phyloP scores from a whole-genome alignment of 1,140 invertebrate genomes.

The Chlorops oryzae region DNA sequence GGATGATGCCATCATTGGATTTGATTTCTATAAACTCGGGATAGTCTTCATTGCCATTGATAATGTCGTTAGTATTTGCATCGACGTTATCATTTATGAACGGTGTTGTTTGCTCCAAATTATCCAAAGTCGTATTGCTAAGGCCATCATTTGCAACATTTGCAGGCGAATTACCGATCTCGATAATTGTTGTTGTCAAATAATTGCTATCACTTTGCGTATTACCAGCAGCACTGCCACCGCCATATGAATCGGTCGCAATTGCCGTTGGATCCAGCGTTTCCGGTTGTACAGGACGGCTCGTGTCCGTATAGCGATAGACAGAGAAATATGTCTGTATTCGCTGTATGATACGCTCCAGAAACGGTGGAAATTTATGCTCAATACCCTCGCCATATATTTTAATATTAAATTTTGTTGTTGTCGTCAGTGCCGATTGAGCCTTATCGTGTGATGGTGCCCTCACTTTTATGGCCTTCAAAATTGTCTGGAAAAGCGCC shows the following conservation, averaged over 20 bases:
- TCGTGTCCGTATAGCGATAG: constrained; percentile 50
- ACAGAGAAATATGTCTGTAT: constrained; percentile 57
- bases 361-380: constrained; percentile 56
- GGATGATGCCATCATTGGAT: constrained; percentile 21
- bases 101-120: not conserved
- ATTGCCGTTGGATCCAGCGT: not conserved
- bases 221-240: constrained; percentile 1
- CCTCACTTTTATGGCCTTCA: constrained; percentile 24
- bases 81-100: not conserved
- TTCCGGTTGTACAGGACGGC: constrained; percentile 32
- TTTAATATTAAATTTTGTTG: constrained; percentile 21
- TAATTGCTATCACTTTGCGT: not conserved
- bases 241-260: not conserved
- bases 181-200: not conserved
- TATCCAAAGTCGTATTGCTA: not conserved
- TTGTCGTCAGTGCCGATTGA: not conserved
- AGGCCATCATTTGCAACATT: not conserved
- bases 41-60: constrained; percentile 1
- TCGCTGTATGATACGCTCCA: constrained; percentile 58
- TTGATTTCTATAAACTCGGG: constrained; percentile 15
- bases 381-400: constrained; percentile 43
- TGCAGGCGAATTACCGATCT: constrained; percentile 4
- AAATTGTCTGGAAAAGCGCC: constrained; percentile 16
- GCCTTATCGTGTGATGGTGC: too few relatives aligned
- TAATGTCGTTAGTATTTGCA: not conserved